Conservation (phyloP, 2,113 vertebrate species). For the Barnardius zonarius region DNA sequence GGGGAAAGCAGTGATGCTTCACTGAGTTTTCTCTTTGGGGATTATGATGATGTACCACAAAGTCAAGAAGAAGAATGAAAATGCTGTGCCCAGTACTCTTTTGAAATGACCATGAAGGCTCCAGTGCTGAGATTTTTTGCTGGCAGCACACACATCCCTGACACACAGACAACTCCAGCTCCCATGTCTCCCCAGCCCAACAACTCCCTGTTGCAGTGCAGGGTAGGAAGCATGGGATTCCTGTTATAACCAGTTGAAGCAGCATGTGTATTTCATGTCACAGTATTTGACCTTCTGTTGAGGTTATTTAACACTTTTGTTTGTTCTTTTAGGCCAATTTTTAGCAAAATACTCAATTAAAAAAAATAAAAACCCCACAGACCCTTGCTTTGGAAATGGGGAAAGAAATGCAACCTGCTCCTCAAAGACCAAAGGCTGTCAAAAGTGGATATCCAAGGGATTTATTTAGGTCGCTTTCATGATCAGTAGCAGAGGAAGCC, state of each 20-base stretch:
- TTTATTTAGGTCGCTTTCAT: not conserved
- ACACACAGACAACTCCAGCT: not conserved
- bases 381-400: not conserved
- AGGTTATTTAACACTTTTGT: not conserved
- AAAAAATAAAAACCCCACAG: not conserved
- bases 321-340: not conserved
- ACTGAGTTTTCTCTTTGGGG: not conserved
- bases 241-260: not conserved
- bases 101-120: not conserved
- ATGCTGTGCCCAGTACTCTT: not conserved
- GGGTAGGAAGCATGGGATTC: not conserved
- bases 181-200: not conserved
- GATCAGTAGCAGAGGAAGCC: not conserved
- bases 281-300: not conserved
- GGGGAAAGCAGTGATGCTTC: not conserved
- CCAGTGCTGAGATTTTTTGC: not conserved
- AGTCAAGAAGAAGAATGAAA: not conserved
- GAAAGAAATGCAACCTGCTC: not conserved
- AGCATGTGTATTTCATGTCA: not conserved
- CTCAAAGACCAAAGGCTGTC: not conserved
- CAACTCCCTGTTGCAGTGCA: not conserved
- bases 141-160: not conserved
- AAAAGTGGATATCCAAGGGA: not conserved
- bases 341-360: not conserved
- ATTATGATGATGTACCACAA: not conserved